Percentiles rank a stretch among this genome's conserved stretches.
These are phyloP conservation scores for Rutilus rutilus DNA, from an alignment of 2,113 vertebrate genomes.

Conservation along the genomic window DNA sequence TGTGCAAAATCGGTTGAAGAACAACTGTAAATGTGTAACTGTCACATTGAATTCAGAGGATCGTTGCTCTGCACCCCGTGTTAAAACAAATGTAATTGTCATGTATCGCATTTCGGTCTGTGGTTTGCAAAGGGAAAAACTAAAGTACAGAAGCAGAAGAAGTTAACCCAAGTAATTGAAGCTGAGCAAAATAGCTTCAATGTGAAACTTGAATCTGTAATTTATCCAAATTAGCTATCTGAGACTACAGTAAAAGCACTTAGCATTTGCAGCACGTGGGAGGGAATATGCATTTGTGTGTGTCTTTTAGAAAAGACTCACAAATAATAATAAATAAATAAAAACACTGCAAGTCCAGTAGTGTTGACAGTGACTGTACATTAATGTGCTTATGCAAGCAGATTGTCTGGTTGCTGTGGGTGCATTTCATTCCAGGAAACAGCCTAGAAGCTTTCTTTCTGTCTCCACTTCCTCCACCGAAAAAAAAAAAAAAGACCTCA, in stretches of 20 bases:
- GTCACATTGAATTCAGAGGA: not conserved
- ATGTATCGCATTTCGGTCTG: not conserved
- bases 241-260: slow-evolving; percentile 16
- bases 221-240: not conserved
- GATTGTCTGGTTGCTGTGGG: slow-evolving; percentile 20
- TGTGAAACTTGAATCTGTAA: slow-evolving; percentile 20
- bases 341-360: slow-evolving; percentile 6
- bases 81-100: not conserved
- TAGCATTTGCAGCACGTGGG: not conserved
- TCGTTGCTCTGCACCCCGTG: not conserved
- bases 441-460: slow-evolving; percentile 30
- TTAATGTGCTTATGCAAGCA: slow-evolving; percentile 49
- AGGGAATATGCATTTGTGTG: not conserved
- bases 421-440: slow-evolving; percentile 44
- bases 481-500: slow-evolving; percentile 14
- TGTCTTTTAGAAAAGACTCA: not conserved
- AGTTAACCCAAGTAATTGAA: slow-evolving; percentile 15
- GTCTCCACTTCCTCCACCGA: slow-evolving; percentile 32
- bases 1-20: not conserved
- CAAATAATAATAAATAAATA: slow-evolving; percentile 22
- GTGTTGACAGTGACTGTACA: slow-evolving; percentile 33
- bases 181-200: not conserved
- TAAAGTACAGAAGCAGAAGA: slow-evolving; percentile 3
- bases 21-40: slow-evolving; percentile 4
- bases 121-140: slow-evolving; percentile 1